These are phyloP conservation scores for Chrysolina haemoptera DNA, from an alignment of 2,888 invertebrate genomes.

Conservation along the genomic window DNA sequence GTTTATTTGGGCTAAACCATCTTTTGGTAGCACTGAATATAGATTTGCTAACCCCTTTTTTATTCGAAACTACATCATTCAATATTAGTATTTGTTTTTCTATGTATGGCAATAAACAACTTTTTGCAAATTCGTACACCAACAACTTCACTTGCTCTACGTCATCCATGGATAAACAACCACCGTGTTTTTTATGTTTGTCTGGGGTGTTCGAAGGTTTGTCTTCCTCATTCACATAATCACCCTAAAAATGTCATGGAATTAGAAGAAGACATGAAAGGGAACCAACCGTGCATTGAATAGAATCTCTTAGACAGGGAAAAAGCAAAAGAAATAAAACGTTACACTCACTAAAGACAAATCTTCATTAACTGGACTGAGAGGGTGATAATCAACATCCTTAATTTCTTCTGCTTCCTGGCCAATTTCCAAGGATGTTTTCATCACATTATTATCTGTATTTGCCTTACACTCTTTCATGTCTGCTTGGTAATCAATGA, in stretches of 20 bases:
- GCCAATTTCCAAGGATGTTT: conserved; percentile 69
- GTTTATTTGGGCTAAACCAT: conserved; percentile 94
- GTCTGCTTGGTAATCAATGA: conserved; percentile 74
- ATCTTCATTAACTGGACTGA: conserved; percentile 79
- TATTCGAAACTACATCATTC: conserved; percentile 85
- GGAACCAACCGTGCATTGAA: neutral
- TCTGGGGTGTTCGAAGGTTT: conserved; percentile 44
- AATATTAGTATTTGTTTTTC: conserved; percentile 89
- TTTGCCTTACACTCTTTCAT: conserved; percentile 53
- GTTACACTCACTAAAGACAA: conserved; percentile 56
- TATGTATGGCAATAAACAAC: conserved; percentile 91
- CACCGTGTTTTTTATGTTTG: conserved; percentile 76
- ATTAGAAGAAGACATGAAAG: neutral
- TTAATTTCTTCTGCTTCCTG: conserved; percentile 70
- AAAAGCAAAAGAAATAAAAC: too few species aligned
- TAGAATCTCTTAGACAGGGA: neutral
- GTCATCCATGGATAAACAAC: conserved; percentile 85
- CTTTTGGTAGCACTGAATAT: conserved; percentile 95
- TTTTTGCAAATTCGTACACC: conserved; percentile 88
- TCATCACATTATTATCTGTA: conserved; percentile 59
- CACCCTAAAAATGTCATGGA: conserved; percentile 52
- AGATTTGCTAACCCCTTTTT: conserved; percentile 94
- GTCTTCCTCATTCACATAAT: conserved; percentile 55
- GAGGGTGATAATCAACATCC: conserved; percentile 76
- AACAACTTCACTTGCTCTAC: conserved; percentile 88